phyloP scores from a whole-genome alignment of 2,113 vertebrate species.

The Nothoprocta pentlandii region DNA sequence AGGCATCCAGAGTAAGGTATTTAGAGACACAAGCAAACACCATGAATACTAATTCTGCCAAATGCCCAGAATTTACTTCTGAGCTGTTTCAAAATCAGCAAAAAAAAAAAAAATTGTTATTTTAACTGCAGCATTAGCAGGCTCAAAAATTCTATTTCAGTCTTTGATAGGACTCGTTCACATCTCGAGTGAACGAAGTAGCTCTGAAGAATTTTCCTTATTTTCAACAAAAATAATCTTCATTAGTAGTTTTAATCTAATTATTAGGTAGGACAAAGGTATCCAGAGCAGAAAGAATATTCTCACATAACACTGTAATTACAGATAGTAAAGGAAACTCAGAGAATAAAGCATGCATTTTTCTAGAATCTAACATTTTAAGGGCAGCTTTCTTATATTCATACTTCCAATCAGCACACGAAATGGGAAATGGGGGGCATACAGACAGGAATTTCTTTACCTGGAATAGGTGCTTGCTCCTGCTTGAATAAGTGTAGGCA shows the following conservation, averaged over 20 bases:
- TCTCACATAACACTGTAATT: not conserved
- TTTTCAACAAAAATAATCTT: not conserved
- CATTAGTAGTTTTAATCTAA: not conserved
- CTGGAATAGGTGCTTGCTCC: constrained; percentile 83
- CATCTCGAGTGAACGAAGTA: not conserved
- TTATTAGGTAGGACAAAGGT: not conserved
- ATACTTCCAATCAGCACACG: not conserved
- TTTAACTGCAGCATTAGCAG: not conserved
- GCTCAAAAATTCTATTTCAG: not conserved
- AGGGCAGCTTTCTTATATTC: not conserved
- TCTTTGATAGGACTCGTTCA: not conserved
- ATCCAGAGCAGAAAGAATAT: not conserved
- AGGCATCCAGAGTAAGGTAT: not conserved
- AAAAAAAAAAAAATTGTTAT: not conserved
- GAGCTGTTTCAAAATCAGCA: not conserved
- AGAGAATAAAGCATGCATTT: not conserved
- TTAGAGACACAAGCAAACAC: not conserved
- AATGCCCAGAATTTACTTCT: not conserved
- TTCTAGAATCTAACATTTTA: not conserved
- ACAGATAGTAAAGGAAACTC: not conserved
- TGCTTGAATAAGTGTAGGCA: constrained; percentile 94
- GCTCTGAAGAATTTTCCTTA: not conserved
- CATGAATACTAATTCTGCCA: not conserved
- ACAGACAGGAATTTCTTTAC: constrained; percentile 55
- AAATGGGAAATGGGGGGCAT: not conserved